Percentiles rank a stretch among this genome's conserved stretches.
These are phyloP conservation scores for Sebastes alutus DNA, from an alignment of 2,797 vertebrate species.

Conservation along the genomic window DNA sequence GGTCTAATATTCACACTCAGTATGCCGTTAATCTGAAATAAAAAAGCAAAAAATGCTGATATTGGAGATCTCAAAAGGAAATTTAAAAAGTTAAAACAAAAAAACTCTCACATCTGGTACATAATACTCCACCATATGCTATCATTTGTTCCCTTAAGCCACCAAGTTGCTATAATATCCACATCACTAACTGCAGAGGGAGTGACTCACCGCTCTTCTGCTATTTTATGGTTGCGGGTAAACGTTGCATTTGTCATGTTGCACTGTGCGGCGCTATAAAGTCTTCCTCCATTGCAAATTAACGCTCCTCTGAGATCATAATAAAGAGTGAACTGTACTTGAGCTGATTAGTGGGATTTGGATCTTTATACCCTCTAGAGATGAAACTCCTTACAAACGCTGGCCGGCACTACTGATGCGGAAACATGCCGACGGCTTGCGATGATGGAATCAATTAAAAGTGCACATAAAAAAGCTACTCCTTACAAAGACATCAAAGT, in stretches of 20 bases:
- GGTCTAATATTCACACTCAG: neutral
- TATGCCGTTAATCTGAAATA: neutral
- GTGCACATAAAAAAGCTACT: constrained; percentile 20
- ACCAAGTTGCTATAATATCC: neutral
- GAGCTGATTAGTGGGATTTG: constrained; percentile 43
- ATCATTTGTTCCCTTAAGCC: neutral
- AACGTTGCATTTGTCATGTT: constrained; percentile 30
- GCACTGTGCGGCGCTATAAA: constrained; percentile 11
- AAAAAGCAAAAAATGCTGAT: neutral
- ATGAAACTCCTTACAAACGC: constrained; percentile 24
- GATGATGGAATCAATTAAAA: constrained; percentile 61
- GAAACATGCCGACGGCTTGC: constrained; percentile 40
- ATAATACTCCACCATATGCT: neutral
- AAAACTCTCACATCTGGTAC: neutral
- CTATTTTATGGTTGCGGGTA: constrained; percentile 24
- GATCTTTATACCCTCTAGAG: constrained; percentile 19
- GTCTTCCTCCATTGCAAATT: constrained; percentile 6
- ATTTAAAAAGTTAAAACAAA: neutral
- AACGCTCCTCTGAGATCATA: constrained; percentile 16
- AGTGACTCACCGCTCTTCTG: constrained; percentile 7
- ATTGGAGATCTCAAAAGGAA: neutral
- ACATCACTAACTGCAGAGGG: constrained; percentile 3
- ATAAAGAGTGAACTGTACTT: constrained; percentile 33
- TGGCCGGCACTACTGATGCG: constrained; percentile 4
- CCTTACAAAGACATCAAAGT: constrained; percentile 13